Evolutionary conservation across 2,797 vertebrate genomes (phyloP).

Genomic region (Muscicapa comitata): DNA sequence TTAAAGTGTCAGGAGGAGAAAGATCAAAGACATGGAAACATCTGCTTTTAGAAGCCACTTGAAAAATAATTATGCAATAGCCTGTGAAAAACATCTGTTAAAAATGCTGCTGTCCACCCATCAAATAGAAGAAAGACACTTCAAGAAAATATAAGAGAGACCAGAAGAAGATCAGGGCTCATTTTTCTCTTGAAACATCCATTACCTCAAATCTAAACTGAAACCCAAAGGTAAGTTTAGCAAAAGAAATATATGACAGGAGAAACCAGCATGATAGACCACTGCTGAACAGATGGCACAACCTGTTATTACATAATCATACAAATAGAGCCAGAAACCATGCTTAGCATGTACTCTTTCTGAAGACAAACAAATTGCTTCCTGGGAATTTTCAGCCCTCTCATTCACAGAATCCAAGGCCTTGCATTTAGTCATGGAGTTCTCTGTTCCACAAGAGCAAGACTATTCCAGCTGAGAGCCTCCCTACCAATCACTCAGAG

Average conservation of each 20-base stretch:
- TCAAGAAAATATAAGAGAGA: conserved; percentile 20
- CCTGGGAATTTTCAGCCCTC: background rate
- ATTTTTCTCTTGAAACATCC: background rate
- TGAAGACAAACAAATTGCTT: conserved; percentile 35
- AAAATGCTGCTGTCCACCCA: conserved; percentile 43
- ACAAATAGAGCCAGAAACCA: background rate
- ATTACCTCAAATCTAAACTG: background rate
- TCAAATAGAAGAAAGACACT: conserved; percentile 7
- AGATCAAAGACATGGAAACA: conserved; percentile 57
- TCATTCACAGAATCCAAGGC: conserved; percentile 8
- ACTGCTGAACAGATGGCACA: background rate
- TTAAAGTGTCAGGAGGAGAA: conserved; percentile 58
- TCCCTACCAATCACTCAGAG: background rate
- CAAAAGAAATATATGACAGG: background rate
- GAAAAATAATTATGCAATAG: conserved; percentile 65
- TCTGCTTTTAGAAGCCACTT: conserved; percentile 55
- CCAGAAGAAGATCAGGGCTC: background rate
- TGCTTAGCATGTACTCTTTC: background rate
- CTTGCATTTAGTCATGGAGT: background rate
- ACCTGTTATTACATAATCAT: conserved; percentile 52
- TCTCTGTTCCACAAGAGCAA: background rate
- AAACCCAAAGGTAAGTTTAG: background rate
- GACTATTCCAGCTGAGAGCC: background rate
- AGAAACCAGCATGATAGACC: background rate
- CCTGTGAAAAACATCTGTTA: conserved; percentile 51